A percentile compares a stretch with the other conserved stretches of the same genome.
Evolutionary conservation across 2,888 invertebrate species (phyloP).

Genomic region (Apomyelois bistriatella): DNA sequence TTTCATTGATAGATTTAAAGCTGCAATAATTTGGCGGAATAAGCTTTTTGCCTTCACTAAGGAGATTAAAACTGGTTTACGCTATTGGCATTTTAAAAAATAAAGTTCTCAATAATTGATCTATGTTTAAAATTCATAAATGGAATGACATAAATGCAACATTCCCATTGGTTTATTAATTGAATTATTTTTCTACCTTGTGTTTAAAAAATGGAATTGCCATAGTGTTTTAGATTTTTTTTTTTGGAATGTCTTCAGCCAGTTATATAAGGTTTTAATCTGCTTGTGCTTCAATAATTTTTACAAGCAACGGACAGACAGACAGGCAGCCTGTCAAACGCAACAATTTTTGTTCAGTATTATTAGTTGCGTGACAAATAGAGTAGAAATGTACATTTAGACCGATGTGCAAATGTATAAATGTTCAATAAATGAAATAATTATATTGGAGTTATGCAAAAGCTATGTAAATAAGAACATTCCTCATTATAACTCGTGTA

Average conservation of each 20-base stretch:
- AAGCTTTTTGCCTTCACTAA: slow-evolving; percentile 20
- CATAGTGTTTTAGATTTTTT: too few relatives aligned
- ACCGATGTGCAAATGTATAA: slow-evolving; percentile 36
- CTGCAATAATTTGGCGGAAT: slow-evolving; percentile 32
- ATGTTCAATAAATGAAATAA: slow-evolving; percentile 41
- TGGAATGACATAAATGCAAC: neutral
- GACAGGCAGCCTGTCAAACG: slow-evolving; percentile 28
- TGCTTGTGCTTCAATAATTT: slow-evolving; percentile 25
- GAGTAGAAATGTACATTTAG: slow-evolving; percentile 37
- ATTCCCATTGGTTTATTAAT: too few relatives aligned
- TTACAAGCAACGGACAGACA: slow-evolving; percentile 12
- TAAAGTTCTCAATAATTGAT: neutral
- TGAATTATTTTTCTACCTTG: neutral
- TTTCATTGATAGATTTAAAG: slow-evolving; percentile 37
- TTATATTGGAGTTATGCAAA: slow-evolving; percentile 59
- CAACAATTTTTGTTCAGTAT: slow-evolving; percentile 56
- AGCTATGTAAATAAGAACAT: slow-evolving; percentile 80
- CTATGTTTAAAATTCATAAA: neutral
- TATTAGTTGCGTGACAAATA: slow-evolving; percentile 47
- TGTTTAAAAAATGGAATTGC: neutral
- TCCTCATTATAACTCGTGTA: slow-evolving; percentile 79
- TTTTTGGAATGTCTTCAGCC: too few relatives aligned
- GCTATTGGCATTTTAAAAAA: neutral
- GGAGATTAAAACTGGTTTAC: neutral
- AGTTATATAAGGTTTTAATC: neutral